Evolutionary conservation across 2,797 vertebrate species (phyloP), one percentile per base, ranked within the genome.

Genomic region (Spondyliosoma cantharus): DNA sequence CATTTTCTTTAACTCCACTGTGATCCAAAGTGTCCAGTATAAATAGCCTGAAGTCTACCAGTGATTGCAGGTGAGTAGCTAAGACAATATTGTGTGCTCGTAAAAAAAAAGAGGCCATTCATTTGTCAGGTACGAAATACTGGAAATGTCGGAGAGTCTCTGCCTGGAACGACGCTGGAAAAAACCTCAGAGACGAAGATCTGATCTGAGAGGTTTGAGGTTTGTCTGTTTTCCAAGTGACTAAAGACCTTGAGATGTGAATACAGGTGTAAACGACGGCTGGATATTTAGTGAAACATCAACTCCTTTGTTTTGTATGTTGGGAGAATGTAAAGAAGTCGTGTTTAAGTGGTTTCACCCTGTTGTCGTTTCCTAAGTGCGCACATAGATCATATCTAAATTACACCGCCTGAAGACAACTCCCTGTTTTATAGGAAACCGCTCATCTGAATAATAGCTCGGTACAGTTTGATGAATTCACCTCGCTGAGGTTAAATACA

Each of bases 351-450:
- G 50, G 24, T n/a, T 49, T 16, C 19, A 37, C 52, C 65, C 67
- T 68, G 32, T 29, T 74, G 66, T 58, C 56, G 60, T 82, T 81
- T 77, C 46, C 42, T 66, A 71, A 88, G 82, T 19, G 54, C 60
- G 3, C 56, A 74, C 61, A 87, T 76, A 74, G 58, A 85, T 88
- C 54, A 80, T 58, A 77, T 83, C 76, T 78, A 78, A 86, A 83
- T 73, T 61, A 63, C 74, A 60, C 17, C 52, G 50, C 72, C 80
- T 64, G 57, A 19, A 50, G 75, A 78, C 76, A 63, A 80, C 62
- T 43, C 54, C 7, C 19, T 82, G 59, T 80, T 77, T 77, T 54
- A 75, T 7, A 83, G 72, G 68, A 87, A 83, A 84, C 45, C 69
- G 62, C 71, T 78, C 67, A 73, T 83, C 56, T 78, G 57, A 87